These are phyloP conservation scores for Hypomecis atomaria DNA, from an alignment of 2,888 invertebrate species.

Conservation along the genomic window DNA sequence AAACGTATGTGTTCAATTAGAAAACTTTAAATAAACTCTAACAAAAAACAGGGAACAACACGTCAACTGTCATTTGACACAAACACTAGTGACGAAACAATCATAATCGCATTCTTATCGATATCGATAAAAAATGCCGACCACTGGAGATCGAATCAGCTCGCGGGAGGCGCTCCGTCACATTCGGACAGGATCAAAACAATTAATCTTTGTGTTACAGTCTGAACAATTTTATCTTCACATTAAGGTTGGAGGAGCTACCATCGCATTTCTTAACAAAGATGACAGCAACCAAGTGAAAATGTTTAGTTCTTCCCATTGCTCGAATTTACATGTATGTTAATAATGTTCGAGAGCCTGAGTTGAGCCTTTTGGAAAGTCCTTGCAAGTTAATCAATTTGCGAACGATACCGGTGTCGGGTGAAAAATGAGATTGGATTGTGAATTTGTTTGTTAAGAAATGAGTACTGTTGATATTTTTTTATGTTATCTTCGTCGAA, in stretches of 20 bases:
- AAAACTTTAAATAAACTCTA: background rate
- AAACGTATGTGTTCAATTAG: too few species aligned
- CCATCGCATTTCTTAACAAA: background rate
- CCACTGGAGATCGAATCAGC: conserved; percentile 33
- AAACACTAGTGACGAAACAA: conserved; percentile 43
- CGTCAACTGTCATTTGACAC: conserved; percentile 30
- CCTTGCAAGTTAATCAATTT: conserved; percentile 76
- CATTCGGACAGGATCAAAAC: conserved; percentile 68
- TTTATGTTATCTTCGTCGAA: background rate
- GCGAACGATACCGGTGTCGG: conserved; percentile 57
- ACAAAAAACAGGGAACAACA: conserved; percentile 9
- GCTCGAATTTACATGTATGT: background rate
- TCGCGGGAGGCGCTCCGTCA: conserved; percentile 53
- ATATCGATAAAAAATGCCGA: conserved; percentile 48
- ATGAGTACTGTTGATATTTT: conserved; percentile 31
- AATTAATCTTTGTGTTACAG: conserved; percentile 73
- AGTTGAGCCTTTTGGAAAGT: conserved; percentile 64
- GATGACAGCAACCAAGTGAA: background rate
- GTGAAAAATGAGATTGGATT: conserved; percentile 54
- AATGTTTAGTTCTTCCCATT: background rate
- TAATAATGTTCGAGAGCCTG: conserved; percentile 55
- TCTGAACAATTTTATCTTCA: background rate
- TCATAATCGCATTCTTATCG: conserved; percentile 35
- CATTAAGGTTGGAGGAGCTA: background rate
- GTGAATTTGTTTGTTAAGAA: conserved; percentile 49